A percentile compares a stretch with the other conserved stretches of the same genome.
Conservation (phyloP, 2,888 invertebrate species). For the Amblyjoppa proteus region DNA sequence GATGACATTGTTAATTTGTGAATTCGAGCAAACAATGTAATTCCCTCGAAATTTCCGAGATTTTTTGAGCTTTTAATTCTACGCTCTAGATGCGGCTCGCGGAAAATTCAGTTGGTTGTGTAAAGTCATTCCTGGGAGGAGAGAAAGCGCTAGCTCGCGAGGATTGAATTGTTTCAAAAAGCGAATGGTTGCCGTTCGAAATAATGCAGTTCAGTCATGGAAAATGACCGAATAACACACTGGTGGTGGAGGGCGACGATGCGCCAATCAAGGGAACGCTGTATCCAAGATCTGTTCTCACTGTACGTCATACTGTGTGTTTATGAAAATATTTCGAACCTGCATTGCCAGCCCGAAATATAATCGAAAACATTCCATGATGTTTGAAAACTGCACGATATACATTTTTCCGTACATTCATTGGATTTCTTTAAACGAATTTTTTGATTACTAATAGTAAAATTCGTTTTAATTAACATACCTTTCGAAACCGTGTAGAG, state of each 20-base stretch:
- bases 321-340: conserved; percentile 49
- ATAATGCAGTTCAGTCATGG: conserved; percentile 60
- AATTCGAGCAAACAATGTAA: conserved; percentile 19
- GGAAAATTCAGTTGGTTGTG: conserved; percentile 12
- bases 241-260: conserved; percentile 51
- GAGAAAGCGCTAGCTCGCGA: conserved; percentile 22
- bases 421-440: conserved; percentile 32
- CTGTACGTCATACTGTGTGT: conserved; percentile 5
- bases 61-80: conserved; percentile 27
- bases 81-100: conserved; percentile 3
- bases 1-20: not conserved
- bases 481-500: not conserved
- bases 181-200: conserved; percentile 57
- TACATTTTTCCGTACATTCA: conserved; percentile 17
- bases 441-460: not conserved
- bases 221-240: conserved; percentile 60
- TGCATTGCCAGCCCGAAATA: not conserved
- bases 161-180: conserved; percentile 57
- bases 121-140: conserved; percentile 21
- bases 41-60: conserved; percentile 15
- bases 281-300: conserved; percentile 17
- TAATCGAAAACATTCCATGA: not conserved
- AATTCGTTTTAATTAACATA: not conserved
- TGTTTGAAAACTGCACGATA: conserved; percentile 18
- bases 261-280: conserved; percentile 47